Conservation (phyloP, 1,140 invertebrate genomes). For the Drosophila kanapiae region DNA sequence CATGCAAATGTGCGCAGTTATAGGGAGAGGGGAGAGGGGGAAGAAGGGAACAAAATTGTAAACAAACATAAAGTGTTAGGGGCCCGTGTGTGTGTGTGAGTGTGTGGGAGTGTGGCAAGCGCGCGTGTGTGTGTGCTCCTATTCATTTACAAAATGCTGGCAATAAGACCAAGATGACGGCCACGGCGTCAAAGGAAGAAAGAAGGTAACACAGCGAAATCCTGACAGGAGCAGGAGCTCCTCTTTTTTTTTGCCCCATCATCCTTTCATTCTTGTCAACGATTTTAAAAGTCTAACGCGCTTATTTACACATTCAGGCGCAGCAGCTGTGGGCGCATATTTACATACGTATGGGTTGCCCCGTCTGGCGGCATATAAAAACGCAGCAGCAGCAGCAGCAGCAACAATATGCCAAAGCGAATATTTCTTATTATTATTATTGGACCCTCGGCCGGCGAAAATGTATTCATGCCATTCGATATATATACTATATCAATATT, state of each 20-base stretch:
- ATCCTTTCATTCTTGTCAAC: conserved; percentile 45
- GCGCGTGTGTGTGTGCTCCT: conserved; percentile 30
- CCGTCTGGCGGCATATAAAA: conserved; percentile 20
- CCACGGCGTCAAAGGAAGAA: conserved; percentile 20
- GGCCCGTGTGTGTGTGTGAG: conserved; percentile 7
- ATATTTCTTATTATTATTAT: conserved; percentile 37
- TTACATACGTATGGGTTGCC: conserved; percentile 38
- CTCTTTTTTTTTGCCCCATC: conserved; percentile 10
- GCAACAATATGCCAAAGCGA: conserved; percentile 18
- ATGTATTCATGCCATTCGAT: conserved; percentile 26
- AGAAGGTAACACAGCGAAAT: not conserved
- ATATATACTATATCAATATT: conserved; percentile 24
- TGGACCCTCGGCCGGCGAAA: conserved; percentile 7
- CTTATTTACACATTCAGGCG: conserved; percentile 71
- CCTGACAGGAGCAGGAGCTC: conserved; percentile 2
- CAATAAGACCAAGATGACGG: conserved; percentile 67
- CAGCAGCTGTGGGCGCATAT: conserved; percentile 36
- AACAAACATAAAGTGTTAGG: conserved; percentile 69
- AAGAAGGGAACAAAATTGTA: conserved; percentile 56
- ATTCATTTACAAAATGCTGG: conserved; percentile 79
- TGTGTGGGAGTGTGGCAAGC: no score
- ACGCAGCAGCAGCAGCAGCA: not conserved
- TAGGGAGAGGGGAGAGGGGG: not conserved
- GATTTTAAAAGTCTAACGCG: conserved; percentile 68
- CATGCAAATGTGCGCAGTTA: conserved; percentile 53